Base-by-base conservation (phyloP, 1,140 invertebrate genomes). In the Bombus haemorrhoidalis region DNA sequence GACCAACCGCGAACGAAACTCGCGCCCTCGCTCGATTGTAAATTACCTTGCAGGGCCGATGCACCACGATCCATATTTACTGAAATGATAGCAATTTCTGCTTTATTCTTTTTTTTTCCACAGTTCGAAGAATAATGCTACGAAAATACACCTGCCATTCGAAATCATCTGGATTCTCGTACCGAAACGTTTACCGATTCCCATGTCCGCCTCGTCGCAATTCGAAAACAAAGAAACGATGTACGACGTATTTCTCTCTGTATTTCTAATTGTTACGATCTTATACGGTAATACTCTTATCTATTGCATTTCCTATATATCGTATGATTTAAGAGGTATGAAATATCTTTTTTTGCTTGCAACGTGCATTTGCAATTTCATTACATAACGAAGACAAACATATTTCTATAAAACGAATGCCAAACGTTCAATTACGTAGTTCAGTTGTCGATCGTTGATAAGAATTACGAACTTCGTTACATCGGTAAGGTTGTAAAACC, bases 1-100 rank as follows among this genome's bases (percentile, higher is more conserved):
- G 86, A 41, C 72, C 57, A 59, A 57, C 81, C 43, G 80, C 75
- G 57, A 74, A 76, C 86, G 62, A 85, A 73, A 57, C 83, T 76
- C 86, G 85, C 82, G 77, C 77, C 76, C 79, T 80, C 86, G 84
- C 88, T 90, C 80, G 71, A 83, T 90, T 87, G 82, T 41, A 64
- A 73, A 71, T 85, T 66, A 83, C 41, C 83, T 68, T 83, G 68
- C 71, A 75, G 76, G 83, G 90, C 59, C 79, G 85, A 85, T 78
- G 62, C 66, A 81, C 77, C 59, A 66, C 69, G 39, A 74, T 62
- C 32, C 81, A 37, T 69, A 76, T 85, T 86, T 75, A 87, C 85
- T 32, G 41, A 74, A 87, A 82, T 59, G 28, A 81, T 53, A 59
- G 6, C 68, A 68, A 22, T 79, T 85, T 69, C 28, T 64, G 8